A percentile compares a stretch with the other conserved stretches of the same genome.
Conservation (phyloP, 92 coral and sea anemone species). For the Epizoanthus scotinus region DNA sequence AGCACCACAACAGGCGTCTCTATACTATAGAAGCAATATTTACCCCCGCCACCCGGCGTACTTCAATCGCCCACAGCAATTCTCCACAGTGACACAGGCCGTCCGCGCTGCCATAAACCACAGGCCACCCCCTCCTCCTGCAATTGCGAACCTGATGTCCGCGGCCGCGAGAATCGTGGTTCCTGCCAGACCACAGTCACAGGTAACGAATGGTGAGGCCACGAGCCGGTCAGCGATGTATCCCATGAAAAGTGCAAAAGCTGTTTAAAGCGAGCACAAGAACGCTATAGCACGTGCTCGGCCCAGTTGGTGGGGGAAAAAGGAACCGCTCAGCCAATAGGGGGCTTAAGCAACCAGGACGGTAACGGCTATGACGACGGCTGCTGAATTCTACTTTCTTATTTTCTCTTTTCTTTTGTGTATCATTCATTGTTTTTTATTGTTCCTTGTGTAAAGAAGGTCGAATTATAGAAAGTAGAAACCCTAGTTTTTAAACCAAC, state of each 20-base stretch:
- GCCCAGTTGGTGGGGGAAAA: neutral
- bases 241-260: neutral
- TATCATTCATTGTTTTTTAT: too few relatives aligned
- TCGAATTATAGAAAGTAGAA: too few relatives aligned
- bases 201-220: neutral
- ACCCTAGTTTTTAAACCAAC: too few relatives aligned
- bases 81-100: neutral
- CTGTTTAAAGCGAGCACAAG: neutral
- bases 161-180: neutral
- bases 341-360: too few relatives aligned
- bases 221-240: neutral
- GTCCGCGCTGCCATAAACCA: neutral
- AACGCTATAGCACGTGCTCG: neutral
- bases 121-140: neutral
- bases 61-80: neutral
- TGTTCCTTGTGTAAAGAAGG: too few relatives aligned
- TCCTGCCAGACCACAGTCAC: neutral
- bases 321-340: neutral
- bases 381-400: too few relatives aligned
- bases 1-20: neutral
- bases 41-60: conserved; percentile 10
- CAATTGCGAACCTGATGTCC: too few relatives aligned
- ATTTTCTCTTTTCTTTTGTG: too few relatives aligned
- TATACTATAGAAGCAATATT: conserved; percentile 20
- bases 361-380: too few relatives aligned